Percentiles rank a stretch among this genome's conserved stretches.
phyloP scores from a whole-genome alignment of 2,888 invertebrate species.

The Torymus tubicola region DNA sequence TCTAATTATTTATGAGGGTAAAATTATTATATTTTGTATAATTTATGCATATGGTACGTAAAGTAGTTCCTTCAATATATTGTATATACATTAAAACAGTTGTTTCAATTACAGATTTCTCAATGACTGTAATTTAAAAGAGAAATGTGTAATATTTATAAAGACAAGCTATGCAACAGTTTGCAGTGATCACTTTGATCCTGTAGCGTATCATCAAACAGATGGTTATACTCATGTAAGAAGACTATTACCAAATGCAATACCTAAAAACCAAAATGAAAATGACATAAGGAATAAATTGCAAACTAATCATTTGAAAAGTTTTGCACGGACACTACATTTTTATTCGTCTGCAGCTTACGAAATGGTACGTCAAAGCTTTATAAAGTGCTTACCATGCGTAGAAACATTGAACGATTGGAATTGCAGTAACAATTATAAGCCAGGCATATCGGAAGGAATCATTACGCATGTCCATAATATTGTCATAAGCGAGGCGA shows the following conservation, averaged over 20 bases:
- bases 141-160: slow-evolving; percentile 23
- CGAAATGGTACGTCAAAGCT: no score
- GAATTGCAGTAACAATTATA: no score
- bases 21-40: not conserved
- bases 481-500: no score
- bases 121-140: slow-evolving; percentile 7
- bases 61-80: not conserved
- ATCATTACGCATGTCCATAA: no score
- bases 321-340: no score
- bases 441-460: no score
- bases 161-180: slow-evolving; percentile 12
- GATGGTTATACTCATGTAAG: no score
- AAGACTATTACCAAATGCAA: slow-evolving; percentile 19
- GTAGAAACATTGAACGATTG: no score
- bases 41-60: not conserved
- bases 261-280: slow-evolving; percentile 2
- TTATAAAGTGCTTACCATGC: no score
- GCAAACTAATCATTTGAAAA: no score
- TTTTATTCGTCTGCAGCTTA: no score
- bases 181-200: slow-evolving; percentile 37
- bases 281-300: not conserved
- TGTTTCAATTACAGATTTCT: slow-evolving; percentile 26
- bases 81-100: not conserved
- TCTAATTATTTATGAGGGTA: no score
- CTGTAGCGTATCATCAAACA: slow-evolving; percentile 17